These are phyloP conservation scores for Agonopterix heracliana DNA, from an alignment of 2,888 invertebrate species.

Conservation along the genomic window DNA sequence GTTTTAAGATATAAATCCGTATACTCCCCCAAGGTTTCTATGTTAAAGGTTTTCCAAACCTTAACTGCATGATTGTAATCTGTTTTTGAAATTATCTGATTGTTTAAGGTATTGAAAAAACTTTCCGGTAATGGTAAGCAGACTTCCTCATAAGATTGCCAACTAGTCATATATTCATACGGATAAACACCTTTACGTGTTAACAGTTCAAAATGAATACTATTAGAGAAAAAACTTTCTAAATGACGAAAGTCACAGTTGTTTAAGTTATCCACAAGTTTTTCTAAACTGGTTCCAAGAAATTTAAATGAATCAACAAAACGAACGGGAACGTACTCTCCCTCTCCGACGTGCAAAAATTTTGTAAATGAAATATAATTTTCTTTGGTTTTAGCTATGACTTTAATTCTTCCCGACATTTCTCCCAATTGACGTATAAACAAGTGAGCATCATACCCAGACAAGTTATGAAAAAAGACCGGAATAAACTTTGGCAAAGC, in stretches of 20 bases:
- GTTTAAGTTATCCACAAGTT: neutral
- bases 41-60: constrained; percentile 18
- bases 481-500: no score
- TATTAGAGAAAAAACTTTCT: neutral
- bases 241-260: constrained; percentile 9
- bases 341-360: no score
- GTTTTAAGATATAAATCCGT: no score
- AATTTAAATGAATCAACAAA: no score
- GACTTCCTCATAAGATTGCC: constrained; percentile 10
- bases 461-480: no score
- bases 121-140: constrained; percentile 9
- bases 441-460: no score
- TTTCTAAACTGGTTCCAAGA: constrained; percentile 6
- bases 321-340: no score
- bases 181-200: constrained; percentile 15
- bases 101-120: constrained; percentile 12
- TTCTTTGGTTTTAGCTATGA: no score
- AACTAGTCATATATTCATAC: constrained; percentile 16
- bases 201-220: neutral
- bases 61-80: constrained; percentile 3
- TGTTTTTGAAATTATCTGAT: constrained; percentile 6
- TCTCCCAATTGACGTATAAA: no score
- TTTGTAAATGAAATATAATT: no score
- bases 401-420: no score
- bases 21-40: constrained; percentile 18